phyloP scores from a whole-genome alignment of 2,888 invertebrate genomes.

The Ditula angustiorana region DNA sequence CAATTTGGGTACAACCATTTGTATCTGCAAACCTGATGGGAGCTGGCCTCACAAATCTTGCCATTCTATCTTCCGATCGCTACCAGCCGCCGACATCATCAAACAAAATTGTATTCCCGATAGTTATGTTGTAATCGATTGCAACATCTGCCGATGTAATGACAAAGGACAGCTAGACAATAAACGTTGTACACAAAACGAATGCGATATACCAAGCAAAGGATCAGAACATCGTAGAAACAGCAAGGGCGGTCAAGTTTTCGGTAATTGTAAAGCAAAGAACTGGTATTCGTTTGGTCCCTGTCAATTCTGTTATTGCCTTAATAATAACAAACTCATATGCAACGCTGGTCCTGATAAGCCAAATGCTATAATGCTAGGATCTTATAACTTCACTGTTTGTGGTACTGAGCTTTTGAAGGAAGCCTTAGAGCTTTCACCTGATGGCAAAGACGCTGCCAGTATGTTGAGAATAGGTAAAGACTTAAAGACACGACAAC shows the following conservation, averaged over 20 bases:
- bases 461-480: slow-evolving; percentile 43
- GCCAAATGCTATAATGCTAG: slow-evolving; percentile 51
- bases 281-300: slow-evolving; percentile 70
- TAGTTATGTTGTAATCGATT: slow-evolving; percentile 57
- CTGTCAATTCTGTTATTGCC: slow-evolving; percentile 71
- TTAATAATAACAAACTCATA: slow-evolving; percentile 61
- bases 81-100: slow-evolving; percentile 42
- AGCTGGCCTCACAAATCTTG: slow-evolving; percentile 64
- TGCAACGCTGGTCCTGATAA: slow-evolving; percentile 59
- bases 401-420: slow-evolving; percentile 60
- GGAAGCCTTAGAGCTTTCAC: slow-evolving; percentile 56
- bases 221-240: slow-evolving; percentile 40
- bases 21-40: slow-evolving; percentile 61
- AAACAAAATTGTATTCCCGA: slow-evolving; percentile 56
- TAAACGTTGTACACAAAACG: slow-evolving; percentile 63
- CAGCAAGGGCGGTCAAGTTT: slow-evolving; percentile 43
- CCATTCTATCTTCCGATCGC: slow-evolving; percentile 47
- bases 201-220: slow-evolving; percentile 48
- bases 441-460: slow-evolving; percentile 37
- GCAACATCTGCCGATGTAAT: slow-evolving; percentile 69
- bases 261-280: slow-evolving; percentile 57
- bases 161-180: slow-evolving; percentile 55
- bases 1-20: slow-evolving; percentile 51
- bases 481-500: not conserved
- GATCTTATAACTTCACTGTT: slow-evolving; percentile 57